phyloP scores from a whole-genome alignment of 2,888 invertebrate species.

The Parochlus steinenii region DNA sequence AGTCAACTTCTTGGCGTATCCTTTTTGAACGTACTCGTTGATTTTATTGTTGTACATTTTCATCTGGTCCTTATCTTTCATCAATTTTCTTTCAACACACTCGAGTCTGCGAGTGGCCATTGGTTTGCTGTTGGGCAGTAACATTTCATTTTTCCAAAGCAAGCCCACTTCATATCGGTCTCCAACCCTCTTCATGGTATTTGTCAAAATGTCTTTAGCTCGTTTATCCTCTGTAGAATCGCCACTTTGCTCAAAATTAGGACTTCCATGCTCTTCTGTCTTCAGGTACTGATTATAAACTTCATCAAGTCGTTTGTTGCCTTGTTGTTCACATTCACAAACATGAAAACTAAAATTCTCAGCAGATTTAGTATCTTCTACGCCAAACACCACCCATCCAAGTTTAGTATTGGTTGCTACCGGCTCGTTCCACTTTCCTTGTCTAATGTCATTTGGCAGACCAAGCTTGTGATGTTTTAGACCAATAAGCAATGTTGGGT shows the following conservation, averaged over 20 bases:
- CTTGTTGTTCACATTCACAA: too few species aligned
- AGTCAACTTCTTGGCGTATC: constrained; percentile 15
- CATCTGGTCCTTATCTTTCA: constrained; percentile 13
- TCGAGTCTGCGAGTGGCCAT: constrained; percentile 15
- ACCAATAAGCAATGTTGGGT: background rate
- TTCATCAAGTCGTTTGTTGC: too few species aligned
- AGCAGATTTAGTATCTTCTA: background rate
- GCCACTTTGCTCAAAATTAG: constrained; percentile 3
- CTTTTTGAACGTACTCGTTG: constrained; percentile 15
- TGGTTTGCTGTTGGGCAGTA: constrained; percentile 16
- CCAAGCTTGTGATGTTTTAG: background rate
- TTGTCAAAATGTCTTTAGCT: constrained; percentile 13
- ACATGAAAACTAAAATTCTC: background rate
- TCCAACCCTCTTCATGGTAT: constrained; percentile 12
- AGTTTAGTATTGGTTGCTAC: constrained; percentile 5
- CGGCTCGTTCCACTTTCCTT: background rate
- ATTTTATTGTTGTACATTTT: constrained; percentile 14
- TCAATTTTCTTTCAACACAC: constrained; percentile 16
- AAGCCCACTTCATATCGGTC: constrained; percentile 15
- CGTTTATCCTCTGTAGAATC: constrained; percentile 12
- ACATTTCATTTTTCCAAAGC: constrained; percentile 16
- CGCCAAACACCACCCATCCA: constrained; percentile 5
- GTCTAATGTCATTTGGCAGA: background rate
- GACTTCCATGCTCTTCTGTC: constrained; percentile 6
- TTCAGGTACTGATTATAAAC: too few species aligned